These are phyloP conservation scores for Drosophila grimshawi DNA, from an alignment of 1,140 invertebrate species.

Conservation along the genomic window DNA sequence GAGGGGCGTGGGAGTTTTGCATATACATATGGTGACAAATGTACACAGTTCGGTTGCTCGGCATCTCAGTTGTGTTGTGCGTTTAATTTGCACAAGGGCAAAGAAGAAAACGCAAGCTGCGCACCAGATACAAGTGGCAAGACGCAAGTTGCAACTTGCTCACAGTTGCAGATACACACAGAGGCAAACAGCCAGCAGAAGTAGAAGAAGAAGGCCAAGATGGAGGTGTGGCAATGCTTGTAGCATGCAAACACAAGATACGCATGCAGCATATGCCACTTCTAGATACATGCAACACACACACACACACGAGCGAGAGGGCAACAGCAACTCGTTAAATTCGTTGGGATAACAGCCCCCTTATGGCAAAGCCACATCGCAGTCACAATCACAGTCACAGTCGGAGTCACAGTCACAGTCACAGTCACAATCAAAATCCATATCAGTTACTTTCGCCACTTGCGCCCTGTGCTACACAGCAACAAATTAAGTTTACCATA, in stretches of 20 bases:
- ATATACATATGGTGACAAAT: conserved; percentile 65
- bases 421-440: not conserved
- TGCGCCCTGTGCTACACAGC: conserved; percentile 21
- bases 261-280: conserved; percentile 21
- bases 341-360: conserved; percentile 47
- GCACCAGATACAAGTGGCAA: conserved; percentile 61
- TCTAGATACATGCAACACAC: conserved; percentile 22
- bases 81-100: conserved; percentile 76
- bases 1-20: conserved; percentile 14
- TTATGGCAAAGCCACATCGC: conserved; percentile 1
- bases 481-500: not conserved
- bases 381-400: conserved; percentile 14
- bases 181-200: conserved; percentile 1
- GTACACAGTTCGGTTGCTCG: conserved; percentile 6
- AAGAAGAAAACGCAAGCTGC: conserved; percentile 74
- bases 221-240: conserved; percentile 9
- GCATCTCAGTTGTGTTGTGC: conserved; percentile 37
- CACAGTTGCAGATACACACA: conserved; percentile 35
- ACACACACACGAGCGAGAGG: not conserved
- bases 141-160: conserved; percentile 47
- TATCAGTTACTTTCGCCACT: conserved; percentile 30
- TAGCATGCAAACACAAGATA: conserved; percentile 17
- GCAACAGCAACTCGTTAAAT: conserved; percentile 30
- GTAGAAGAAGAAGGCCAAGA: not conserved
- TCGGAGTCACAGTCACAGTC: not conserved